phyloP scores from a whole-genome alignment of 2,797 vertebrate genomes.

The Pseudopleuronectes americanus region DNA sequence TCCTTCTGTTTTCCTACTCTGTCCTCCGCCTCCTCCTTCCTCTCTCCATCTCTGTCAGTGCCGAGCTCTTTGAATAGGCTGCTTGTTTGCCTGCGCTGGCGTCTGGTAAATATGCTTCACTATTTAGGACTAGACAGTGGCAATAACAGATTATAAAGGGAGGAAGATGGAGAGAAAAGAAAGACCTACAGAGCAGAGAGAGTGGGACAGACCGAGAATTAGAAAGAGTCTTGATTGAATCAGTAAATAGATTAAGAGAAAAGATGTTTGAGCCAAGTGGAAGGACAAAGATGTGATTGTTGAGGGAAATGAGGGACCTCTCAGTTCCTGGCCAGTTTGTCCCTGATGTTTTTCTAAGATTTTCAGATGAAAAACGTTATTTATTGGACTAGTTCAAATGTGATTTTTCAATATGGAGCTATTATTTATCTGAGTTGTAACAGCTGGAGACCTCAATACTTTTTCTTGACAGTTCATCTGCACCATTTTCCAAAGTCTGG shows the following conservation, averaged over 20 bases:
- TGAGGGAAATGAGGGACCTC: constrained; percentile 34
- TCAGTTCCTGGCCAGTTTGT: constrained; percentile 51
- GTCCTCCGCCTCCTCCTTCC: constrained; percentile 23
- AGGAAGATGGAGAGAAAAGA: not conserved
- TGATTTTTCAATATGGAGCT: not conserved
- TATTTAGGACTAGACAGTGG: constrained; percentile 56
- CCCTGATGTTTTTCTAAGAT: constrained; percentile 56
- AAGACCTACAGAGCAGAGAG: constrained; percentile 15
- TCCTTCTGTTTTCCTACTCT: constrained; percentile 18
- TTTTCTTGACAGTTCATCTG: not conserved
- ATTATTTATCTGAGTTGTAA: not conserved
- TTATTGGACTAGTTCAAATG: not conserved
- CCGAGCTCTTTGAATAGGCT: constrained; percentile 57
- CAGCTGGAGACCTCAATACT: not conserved
- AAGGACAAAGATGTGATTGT: constrained; percentile 67
- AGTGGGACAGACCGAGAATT: constrained; percentile 40
- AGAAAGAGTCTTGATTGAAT: constrained; percentile 54
- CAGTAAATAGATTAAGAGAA: constrained; percentile 69
- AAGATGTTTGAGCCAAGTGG: constrained; percentile 72
- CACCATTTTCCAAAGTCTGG: not conserved
- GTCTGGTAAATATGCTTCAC: constrained; percentile 66
- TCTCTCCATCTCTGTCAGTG: constrained; percentile 31
- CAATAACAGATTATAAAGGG: constrained; percentile 36
- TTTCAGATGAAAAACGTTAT: constrained; percentile 32
- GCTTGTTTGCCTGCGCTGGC: constrained; percentile 55